Conservation (phyloP, 1,140 invertebrate genomes). For the Drosophila lini region DNA sequence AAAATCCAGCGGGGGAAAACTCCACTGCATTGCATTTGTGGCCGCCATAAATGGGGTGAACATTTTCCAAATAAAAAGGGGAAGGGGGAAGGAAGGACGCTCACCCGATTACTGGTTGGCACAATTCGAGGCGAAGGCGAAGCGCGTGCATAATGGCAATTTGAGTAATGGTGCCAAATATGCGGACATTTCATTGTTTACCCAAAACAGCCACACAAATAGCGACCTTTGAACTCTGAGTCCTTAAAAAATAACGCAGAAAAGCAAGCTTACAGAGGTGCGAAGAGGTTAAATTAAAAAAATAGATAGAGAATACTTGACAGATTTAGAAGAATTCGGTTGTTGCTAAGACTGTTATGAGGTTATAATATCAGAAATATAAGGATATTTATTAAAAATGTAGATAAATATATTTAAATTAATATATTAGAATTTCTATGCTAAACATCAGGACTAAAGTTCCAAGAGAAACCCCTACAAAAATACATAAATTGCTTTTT, state of each 20-base stretch:
- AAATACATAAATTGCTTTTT: neutral
- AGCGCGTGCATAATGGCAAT: constrained; percentile 78
- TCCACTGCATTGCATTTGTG: constrained; percentile 71
- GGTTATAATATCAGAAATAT: neutral
- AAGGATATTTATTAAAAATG: neutral
- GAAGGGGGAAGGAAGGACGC: neutral
- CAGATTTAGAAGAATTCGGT: no score
- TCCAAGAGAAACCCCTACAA: neutral
- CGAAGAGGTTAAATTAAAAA: no score
- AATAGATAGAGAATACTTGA: neutral
- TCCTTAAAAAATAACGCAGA: neutral
- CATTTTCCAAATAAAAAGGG: neutral
- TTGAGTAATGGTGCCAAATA: constrained; percentile 81
- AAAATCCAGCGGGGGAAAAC: constrained; percentile 22
- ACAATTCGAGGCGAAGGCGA: constrained; percentile 53
- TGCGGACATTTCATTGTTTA: constrained; percentile 78
- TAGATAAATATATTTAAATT: neutral
- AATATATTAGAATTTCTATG: neutral
- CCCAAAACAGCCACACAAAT: constrained; percentile 13
- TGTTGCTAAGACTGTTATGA: neutral
- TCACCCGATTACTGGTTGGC: constrained; percentile 39
- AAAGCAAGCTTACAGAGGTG: no score
- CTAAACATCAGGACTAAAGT: neutral
- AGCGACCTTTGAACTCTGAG: no score
- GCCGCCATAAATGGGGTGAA: constrained; percentile 55